Evolutionary conservation across 2,888 invertebrate species (phyloP).

Genomic region (Ophion obscuratus): DNA sequence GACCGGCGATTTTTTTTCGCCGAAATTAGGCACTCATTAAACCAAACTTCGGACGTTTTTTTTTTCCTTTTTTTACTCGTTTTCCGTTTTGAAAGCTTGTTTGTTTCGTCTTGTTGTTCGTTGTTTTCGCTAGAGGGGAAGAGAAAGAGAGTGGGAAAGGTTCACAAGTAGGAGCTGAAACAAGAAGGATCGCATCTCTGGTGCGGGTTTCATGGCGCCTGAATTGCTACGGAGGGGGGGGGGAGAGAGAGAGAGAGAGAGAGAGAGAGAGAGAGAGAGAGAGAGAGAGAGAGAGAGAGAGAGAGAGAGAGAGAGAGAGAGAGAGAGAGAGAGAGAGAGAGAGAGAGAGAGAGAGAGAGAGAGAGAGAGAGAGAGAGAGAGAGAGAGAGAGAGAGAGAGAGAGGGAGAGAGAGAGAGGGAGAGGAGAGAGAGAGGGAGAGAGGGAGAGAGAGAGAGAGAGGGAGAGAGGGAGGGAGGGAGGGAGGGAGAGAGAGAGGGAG

Average conservation of each 20-base stretch:
- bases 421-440: constrained; percentile 7
- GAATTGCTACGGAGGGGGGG: constrained; percentile 11
- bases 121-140: constrained; percentile 17
- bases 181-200: constrained; percentile 38
- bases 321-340: not conserved
- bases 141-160: constrained; percentile 48
- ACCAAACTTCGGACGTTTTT: constrained; percentile 66
- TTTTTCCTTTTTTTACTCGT: not conserved
- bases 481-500: constrained; percentile 11
- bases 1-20: constrained; percentile 66
- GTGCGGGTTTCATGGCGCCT: constrained; percentile 63
- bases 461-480: not conserved
- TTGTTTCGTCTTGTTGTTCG: not conserved
- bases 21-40: constrained; percentile 77
- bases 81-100: not conserved
- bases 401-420: constrained; percentile 22
- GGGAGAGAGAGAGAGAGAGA: constrained; percentile 24
- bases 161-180: constrained; percentile 47
- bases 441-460: constrained; percentile 14
- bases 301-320: not conserved
- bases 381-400: constrained; percentile 24
- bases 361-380: constrained; percentile 4
- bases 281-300: constrained; percentile 10
- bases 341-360: constrained; percentile 13
- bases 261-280: constrained; percentile 18